Conservation (phyloP, 1,140 invertebrate genomes). For the Aphaenogaster ashmeadi region DNA sequence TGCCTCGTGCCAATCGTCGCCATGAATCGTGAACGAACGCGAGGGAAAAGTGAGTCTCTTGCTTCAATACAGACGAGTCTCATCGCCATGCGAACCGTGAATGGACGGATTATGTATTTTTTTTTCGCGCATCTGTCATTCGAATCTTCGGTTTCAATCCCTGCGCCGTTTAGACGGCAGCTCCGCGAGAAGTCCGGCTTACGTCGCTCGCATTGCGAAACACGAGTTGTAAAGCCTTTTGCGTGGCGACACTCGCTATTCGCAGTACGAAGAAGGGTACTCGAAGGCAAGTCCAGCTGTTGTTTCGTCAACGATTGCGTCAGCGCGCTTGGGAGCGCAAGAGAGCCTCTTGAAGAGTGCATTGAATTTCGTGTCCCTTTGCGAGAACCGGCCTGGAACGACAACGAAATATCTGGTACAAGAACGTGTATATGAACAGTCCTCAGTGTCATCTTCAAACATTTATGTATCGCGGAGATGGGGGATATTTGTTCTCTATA, state of each 20-base stretch:
- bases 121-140: background rate
- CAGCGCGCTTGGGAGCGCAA: conserved; percentile 30
- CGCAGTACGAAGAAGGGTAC: conserved; percentile 50
- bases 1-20: conserved; percentile 6
- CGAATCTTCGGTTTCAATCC: conserved; percentile 18
- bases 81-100: conserved; percentile 1
- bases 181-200: background rate
- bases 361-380: conserved; percentile 49
- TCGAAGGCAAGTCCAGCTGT: conserved; percentile 50
- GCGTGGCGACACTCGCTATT: conserved; percentile 32
- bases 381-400: conserved; percentile 22
- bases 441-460: background rate
- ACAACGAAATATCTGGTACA: background rate
- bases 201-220: conserved; percentile 34
- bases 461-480: background rate
- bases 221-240: conserved; percentile 6
- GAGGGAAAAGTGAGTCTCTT: background rate
- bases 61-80: background rate
- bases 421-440: background rate
- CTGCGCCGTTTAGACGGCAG: background rate
- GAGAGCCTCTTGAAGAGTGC: conserved; percentile 43
- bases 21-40: conserved; percentile 30
- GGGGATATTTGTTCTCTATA: background rate
- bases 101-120: conserved; percentile 24
- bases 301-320: conserved; percentile 62